Conservation (phyloP, 2,888 invertebrate species). For the Cantharis rufa region DNA sequence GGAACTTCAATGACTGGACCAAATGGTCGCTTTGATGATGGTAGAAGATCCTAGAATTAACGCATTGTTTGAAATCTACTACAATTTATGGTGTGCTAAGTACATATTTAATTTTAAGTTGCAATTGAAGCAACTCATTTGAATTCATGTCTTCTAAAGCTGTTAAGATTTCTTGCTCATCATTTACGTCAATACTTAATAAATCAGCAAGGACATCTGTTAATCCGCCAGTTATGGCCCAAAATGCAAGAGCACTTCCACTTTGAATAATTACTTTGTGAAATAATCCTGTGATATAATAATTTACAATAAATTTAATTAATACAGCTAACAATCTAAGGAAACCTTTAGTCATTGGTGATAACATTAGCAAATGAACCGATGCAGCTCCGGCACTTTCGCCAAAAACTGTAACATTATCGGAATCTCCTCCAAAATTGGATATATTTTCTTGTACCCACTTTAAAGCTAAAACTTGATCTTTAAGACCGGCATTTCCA, state of each 20-base stretch:
- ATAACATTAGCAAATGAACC: slow-evolving; percentile 57
- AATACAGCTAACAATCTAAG: neutral
- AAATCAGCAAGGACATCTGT: slow-evolving; percentile 39
- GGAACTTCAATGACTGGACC: slow-evolving; percentile 37
- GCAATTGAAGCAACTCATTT: slow-evolving; percentile 16
- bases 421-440: slow-evolving; percentile 58
- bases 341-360: slow-evolving; percentile 55
- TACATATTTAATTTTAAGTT: slow-evolving; percentile 29
- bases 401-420: slow-evolving; percentile 60
- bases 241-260: neutral
- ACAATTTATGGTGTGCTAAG: neutral
- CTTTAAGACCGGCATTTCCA: slow-evolving; percentile 61
- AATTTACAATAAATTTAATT: neutral
- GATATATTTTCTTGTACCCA: slow-evolving; percentile 60
- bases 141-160: slow-evolving; percentile 43
- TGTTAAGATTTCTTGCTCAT: slow-evolving; percentile 49
- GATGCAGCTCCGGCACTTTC: slow-evolving; percentile 60
- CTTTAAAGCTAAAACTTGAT: slow-evolving; percentile 58
- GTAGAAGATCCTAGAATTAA: neutral
- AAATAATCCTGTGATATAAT: neutral
- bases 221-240: slow-evolving; percentile 43
- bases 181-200: slow-evolving; percentile 1
- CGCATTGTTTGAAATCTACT: neutral
- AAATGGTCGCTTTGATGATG: slow-evolving; percentile 19
- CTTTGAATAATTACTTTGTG: slow-evolving; percentile 16